These are phyloP conservation scores for Montifringilla adamsi DNA, from an alignment of 2,113 vertebrate species.

Conservation along the genomic window DNA sequence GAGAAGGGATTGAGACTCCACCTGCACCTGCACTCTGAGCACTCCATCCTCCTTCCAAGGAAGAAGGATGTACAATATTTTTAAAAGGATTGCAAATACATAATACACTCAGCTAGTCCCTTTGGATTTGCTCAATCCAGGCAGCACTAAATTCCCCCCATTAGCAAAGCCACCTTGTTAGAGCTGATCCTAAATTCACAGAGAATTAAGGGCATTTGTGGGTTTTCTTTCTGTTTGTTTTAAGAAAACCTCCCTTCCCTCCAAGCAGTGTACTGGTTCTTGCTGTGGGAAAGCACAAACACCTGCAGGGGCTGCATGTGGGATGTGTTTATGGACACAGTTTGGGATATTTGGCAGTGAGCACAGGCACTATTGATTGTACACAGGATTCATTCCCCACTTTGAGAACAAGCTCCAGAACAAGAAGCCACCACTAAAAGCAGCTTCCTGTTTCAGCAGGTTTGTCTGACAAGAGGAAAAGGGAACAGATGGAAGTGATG, in stretches of 20 bases:
- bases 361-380: not conserved
- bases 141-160: not conserved
- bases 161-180: not conserved
- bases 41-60: not conserved
- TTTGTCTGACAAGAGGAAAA: not conserved
- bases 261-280: not conserved
- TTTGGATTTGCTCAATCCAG: not conserved
- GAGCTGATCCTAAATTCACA: not conserved
- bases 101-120: not conserved
- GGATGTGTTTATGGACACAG: not conserved
- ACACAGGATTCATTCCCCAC: not conserved
- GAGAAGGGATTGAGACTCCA: not conserved
- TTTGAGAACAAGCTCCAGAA: not conserved
- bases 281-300: not conserved
- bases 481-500: not conserved
- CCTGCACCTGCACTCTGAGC: not conserved
- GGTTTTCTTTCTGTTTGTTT: not conserved
- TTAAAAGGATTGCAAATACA: not conserved
- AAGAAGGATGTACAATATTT: not conserved
- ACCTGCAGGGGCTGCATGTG: fast-evolving
- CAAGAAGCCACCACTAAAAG: not conserved
- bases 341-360: not conserved
- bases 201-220: fast-evolving
- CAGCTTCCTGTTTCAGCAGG: not conserved
- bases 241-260: not conserved